These are phyloP conservation scores for Pammene fasciana DNA, from an alignment of 2,888 invertebrate genomes.

Conservation along the genomic window DNA sequence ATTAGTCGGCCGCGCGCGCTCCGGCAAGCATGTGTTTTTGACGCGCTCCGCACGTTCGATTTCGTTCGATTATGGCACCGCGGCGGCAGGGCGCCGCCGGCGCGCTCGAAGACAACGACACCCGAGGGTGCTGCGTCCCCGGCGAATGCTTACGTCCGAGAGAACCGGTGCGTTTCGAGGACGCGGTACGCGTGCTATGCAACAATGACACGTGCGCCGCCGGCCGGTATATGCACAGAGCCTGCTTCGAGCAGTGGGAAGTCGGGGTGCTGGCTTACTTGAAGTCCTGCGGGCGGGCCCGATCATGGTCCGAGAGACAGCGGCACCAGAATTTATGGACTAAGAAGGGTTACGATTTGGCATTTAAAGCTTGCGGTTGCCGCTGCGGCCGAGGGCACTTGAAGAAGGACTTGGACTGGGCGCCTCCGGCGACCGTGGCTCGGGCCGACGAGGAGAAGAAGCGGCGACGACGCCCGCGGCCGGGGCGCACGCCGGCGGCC, in stretches of 20 bases:
- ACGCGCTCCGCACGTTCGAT: constrained; percentile 78
- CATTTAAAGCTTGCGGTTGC: constrained; percentile 97
- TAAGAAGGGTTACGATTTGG: constrained; percentile 98
- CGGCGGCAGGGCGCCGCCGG: constrained; percentile 80
- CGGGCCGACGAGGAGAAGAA: constrained; percentile 77
- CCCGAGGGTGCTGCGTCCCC: constrained; percentile 91
- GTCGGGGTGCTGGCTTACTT: constrained; percentile 93
- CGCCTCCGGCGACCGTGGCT: constrained; percentile 86
- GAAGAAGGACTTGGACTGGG: constrained; percentile 97
- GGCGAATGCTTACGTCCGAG: constrained; percentile 91
- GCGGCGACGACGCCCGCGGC: constrained; percentile 70
- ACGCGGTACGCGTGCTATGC: constrained; percentile 94
- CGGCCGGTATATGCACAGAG: constrained; percentile 97
- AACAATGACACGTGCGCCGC: constrained; percentile 96
- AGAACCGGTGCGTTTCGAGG: constrained; percentile 85
- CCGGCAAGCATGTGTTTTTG: constrained; percentile 84
- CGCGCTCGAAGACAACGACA: constrained; percentile 77
- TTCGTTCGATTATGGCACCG: constrained; percentile 80
- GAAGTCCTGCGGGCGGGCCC: constrained; percentile 94
- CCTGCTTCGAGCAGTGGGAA: constrained; percentile 98
- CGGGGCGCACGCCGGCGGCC: constrained; percentile 63
- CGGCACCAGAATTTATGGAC: constrained; percentile 98
- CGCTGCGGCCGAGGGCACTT: constrained; percentile 96
- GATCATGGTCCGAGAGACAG: constrained; percentile 98
- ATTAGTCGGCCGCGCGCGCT: constrained; percentile 85